Evolutionary conservation across 2,797 vertebrate species (phyloP).

Genomic region (Morelia viridis): DNA sequence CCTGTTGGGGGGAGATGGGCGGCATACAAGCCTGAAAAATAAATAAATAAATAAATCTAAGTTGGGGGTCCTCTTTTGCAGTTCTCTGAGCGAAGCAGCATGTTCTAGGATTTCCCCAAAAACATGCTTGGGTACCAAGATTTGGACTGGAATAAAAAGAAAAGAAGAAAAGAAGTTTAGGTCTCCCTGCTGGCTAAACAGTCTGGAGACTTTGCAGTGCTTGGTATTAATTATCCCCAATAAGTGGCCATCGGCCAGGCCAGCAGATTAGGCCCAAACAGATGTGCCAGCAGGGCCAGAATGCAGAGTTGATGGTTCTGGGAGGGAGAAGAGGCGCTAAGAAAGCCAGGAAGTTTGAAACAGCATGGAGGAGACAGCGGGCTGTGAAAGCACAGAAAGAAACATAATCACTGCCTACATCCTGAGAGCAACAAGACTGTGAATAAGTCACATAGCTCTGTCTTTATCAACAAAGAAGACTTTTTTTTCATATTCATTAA

Average conservation of each 20-base stretch:
- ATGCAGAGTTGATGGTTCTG: not conserved
- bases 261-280: not conserved
- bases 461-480: not conserved
- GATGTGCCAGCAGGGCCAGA: not conserved
- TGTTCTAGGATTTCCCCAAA: not conserved
- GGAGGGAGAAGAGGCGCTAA: constrained; percentile 7
- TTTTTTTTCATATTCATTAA: constrained; percentile 58
- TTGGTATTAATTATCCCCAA: constrained; percentile 49
- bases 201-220: constrained; percentile 3
- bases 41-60: not conserved
- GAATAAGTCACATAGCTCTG: not conserved
- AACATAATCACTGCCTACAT: not conserved
- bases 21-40: too few relatives aligned
- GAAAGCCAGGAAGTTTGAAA: not conserved
- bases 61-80: not conserved
- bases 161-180: constrained; percentile 50
- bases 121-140: constrained; percentile 47
- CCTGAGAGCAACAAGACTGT: not conserved
- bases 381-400: not conserved
- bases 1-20: too few relatives aligned
- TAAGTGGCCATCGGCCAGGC: constrained; percentile 21
- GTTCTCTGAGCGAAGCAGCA: not conserved
- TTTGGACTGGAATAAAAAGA: constrained; percentile 38
- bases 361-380: not conserved
- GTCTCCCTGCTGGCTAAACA: constrained; percentile 44